Base-by-base conservation (phyloP, 2,888 invertebrate genomes). In the Oxytorus armatus region DNA sequence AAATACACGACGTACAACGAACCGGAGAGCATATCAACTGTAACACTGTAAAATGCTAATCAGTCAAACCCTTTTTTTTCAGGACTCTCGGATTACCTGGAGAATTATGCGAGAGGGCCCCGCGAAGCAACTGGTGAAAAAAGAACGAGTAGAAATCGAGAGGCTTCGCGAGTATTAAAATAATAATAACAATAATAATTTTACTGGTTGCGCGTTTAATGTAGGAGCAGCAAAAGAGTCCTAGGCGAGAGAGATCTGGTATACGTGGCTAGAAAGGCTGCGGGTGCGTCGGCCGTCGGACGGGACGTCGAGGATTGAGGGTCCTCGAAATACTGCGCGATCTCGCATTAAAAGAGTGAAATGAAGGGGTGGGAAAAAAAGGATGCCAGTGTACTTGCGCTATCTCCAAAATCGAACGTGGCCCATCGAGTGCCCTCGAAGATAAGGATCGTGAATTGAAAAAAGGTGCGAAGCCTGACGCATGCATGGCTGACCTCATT, bases 401-500 rank as follows among this genome's bases (percentile, higher is more conserved):
- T 92, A 91, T 92, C 91, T 90, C 86, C 79, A 88, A 88, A 80
- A 91, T 90, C 90, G 87, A n/a, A 86, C 77, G 83, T 57, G 87
- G 86, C 88, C 88, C 89, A 90, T 90, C 90, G 91, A 92, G 92
- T 89, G 89, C 90, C 88, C 91, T 91, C 88, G 81, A 89, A 89
- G 91, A 92, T 91, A 91, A 90, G 86, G 89, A 92, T 91, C 92
- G 86, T 88, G 89, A 73, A 81, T 84, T 82, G 80, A 80, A 83
- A 70, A 89, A 89, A 92, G 92, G 91, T 91, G 92, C 90, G 91
- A 92, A 89, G 83, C 89, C 86, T 86, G 82, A 44, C 8, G 81
- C 88, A 90, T 88, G 91, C 91, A 91, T 90, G 91, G 88, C 76
- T 90, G 90, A 90, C 88, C 89, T 88, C 85, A 91, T 92, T 92